Conservation (phyloP, 2,888 invertebrate species). For the Teinopalpus imperialis region DNA sequence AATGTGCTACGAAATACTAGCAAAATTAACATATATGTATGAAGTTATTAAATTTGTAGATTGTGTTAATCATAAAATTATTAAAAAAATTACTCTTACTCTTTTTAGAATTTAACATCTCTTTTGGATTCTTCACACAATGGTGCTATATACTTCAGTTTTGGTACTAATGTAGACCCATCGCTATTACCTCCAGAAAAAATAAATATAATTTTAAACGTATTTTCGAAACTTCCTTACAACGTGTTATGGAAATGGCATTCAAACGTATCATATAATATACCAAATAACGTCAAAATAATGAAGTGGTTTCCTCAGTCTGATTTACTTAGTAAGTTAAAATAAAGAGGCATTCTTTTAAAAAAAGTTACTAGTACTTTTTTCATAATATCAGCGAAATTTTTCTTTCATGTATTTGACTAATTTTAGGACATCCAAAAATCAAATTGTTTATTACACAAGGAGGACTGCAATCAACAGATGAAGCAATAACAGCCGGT, state of each 20-base stretch:
- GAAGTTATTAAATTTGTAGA: no score
- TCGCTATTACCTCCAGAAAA: slow-evolving; percentile 47
- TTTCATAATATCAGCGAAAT: not conserved
- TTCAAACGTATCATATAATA: slow-evolving; percentile 36
- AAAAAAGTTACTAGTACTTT: no score
- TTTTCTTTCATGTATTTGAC: no score
- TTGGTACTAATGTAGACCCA: slow-evolving; percentile 59
- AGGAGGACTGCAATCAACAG: slow-evolving; percentile 66
- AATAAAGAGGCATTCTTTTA: not conserved
- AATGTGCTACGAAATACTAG: not conserved
- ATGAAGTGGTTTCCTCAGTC: slow-evolving; percentile 72
- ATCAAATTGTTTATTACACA: slow-evolving; percentile 69
- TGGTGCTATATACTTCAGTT: slow-evolving; percentile 67
- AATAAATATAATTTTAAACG: slow-evolving; percentile 44
- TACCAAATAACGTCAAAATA: slow-evolving; percentile 41
- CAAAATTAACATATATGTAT: no score
- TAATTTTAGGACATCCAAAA: slow-evolving; percentile 59
- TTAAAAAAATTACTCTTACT: not conserved
- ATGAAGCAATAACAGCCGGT: slow-evolving; percentile 58
- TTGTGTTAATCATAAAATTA: no score
- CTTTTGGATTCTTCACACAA: slow-evolving; percentile 55
- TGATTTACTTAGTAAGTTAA: slow-evolving; percentile 54
- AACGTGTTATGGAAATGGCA: slow-evolving; percentile 66
- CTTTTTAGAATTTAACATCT: slow-evolving; percentile 49
- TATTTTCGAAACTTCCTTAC: slow-evolving; percentile 56